Base-by-base conservation (phyloP, 2,888 invertebrate species). In the Drosophila tripunctata region DNA sequence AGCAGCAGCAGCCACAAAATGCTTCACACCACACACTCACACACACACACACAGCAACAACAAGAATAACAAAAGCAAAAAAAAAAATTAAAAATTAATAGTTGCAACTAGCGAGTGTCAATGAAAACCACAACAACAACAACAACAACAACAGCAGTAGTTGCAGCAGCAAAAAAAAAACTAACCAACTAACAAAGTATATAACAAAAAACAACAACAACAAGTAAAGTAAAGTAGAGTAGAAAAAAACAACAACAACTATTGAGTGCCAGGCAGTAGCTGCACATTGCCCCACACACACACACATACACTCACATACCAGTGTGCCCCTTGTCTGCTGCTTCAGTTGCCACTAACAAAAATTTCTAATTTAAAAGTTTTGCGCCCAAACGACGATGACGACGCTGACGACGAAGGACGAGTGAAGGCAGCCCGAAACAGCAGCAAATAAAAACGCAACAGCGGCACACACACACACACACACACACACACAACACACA, bases 321-420 rank as follows among this genome's bases (percentile, higher is more conserved):
- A 48, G 2, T 2, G 1, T 10, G 6, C 22, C 24, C 3, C 7
- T 12, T 1, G 0, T 22, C 44, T 14, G 5, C 15, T 15, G 6
- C 15, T 12, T 8, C 57, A 64, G 68, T 48, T 55, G 65, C 87
- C 72, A 70, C 82, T 71, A 84, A 74, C 84, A 85, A 84, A 84
- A 84, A 84, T 84, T 87, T 84, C 87, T 87, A 84, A 84, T 84
- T 84, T 84, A 84, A 87, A 84, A 84, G 85, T 84, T 87, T 87
- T 87, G 66, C 82, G 68, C 78, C 81, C 81, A 78, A 78, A 79
- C 83, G 79, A 72, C 68, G 70, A 56, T 38, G 60, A 56, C 44
- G 35, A 22, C 19, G 41, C 24, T 17, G 22, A 50, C 66, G 62
- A 75, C 48, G 31, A 15, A 7, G 14, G 31, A 51, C 50, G 61